Base-by-base conservation (phyloP, 2,888 invertebrate species). In the Phortica okadai region DNA sequence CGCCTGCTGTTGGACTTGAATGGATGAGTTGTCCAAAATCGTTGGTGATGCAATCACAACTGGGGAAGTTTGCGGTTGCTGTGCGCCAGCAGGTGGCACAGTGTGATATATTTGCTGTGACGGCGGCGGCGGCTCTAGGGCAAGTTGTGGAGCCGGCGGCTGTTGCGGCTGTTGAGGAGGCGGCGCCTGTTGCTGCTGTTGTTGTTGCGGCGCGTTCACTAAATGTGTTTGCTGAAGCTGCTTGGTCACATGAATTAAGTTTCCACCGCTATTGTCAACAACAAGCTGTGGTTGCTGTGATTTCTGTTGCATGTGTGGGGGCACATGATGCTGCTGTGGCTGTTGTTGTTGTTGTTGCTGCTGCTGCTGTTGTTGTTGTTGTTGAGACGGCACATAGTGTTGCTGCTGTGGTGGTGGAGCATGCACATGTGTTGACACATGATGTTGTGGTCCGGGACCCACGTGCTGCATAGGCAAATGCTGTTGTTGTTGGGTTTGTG, bases 401-500 rank as follows among this genome's bases (percentile, higher is more conserved):
- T 86, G 79, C 14, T 79, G 80, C 11, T 80, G 83, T 58, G 50
- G 70, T 33, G 45, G 76, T 16, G 74, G 79, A 8, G 78, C 78
- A 41, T 81, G 82, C 44, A 76, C 64, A 42, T 82, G 82, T 25
- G 82, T 83, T 21, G 82, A 84, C 58, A 59, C 74, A 77, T 81
- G 86, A 76, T 86, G 86, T 42, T 82, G 82, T 69, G 76, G 78
- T 25, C 56, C 75, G 88, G 87, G n/a, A 78, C 89, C 82, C n/a
- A 59, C 59, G 66, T 91, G 88, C 74, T 86, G 90, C 77, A 83
- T 83, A n/a, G 82, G 79, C 56, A 86, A 81, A 50, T 84, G 89
- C 50, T 87, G 89, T 59, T 89, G 86, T 77, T 78, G 84, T 76
- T 82, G 85, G 80, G 90, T 85, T 81, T 90, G 82, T 54, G 84